These are phyloP conservation scores for Drosophila ercepeae DNA, from an alignment of 1,140 invertebrate genomes.

Conservation along the genomic window DNA sequence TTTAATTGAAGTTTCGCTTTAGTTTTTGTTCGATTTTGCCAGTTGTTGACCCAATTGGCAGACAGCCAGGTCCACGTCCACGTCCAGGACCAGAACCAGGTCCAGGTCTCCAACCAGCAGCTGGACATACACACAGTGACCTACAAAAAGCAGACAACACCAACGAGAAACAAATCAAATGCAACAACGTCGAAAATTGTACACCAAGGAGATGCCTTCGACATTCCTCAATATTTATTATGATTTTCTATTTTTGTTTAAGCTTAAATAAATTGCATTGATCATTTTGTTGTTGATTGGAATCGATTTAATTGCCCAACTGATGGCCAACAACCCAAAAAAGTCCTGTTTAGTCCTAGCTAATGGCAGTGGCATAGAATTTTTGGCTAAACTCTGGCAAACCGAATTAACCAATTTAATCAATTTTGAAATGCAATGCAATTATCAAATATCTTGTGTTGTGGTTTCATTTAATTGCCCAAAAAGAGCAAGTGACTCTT, in stretches of 20 bases:
- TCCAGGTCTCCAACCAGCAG: slow-evolving; percentile 45
- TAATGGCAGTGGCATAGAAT: slow-evolving; percentile 8
- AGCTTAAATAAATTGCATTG: slow-evolving; percentile 25
- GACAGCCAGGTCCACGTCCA: too few relatives aligned
- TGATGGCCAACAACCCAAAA: background rate
- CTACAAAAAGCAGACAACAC: slow-evolving; percentile 29
- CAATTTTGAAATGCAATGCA: slow-evolving; percentile 1
- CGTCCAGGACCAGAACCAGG: too few relatives aligned
- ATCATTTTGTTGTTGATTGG: slow-evolving; percentile 1
- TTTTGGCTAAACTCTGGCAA: slow-evolving; percentile 9
- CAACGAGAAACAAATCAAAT: slow-evolving; percentile 29
- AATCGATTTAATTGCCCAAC: slow-evolving; percentile 28
- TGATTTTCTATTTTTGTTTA: slow-evolving; percentile 17
- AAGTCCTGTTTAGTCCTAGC: background rate
- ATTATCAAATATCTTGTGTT: slow-evolving; percentile 12
- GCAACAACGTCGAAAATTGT: slow-evolving; percentile 43
- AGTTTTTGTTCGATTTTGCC: slow-evolving; percentile 21
- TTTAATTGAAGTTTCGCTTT: slow-evolving; percentile 39
- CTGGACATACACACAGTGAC: slow-evolving; percentile 15
- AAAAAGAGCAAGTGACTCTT: background rate
- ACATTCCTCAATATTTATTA: slow-evolving; percentile 19
- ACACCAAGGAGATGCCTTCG: slow-evolving; percentile 24
- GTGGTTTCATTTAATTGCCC: background rate
- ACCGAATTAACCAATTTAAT: slow-evolving; percentile 32
- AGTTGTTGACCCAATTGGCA: slow-evolving; percentile 71